Conservation (phyloP, 1,140 invertebrate species). For the Odontomachus brunneus region DNA sequence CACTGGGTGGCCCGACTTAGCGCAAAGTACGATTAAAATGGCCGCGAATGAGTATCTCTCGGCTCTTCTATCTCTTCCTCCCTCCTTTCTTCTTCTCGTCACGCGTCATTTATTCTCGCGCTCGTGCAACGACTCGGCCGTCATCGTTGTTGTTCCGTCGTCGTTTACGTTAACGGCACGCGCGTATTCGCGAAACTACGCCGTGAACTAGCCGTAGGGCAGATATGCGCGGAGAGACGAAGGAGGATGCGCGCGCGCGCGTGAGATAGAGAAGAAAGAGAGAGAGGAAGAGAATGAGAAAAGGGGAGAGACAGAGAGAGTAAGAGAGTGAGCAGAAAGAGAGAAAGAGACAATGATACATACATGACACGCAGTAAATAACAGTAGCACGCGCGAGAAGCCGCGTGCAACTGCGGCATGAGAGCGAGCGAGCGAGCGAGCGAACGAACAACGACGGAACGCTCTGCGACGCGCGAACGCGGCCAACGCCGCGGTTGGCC, state of each 20-base stretch:
- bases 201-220: slow-evolving; percentile 13
- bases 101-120: slow-evolving; percentile 19
- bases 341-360: neutral
- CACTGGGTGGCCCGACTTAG: slow-evolving; percentile 73
- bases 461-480: slow-evolving; percentile 56
- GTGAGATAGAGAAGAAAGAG: neutral
- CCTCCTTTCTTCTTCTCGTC: neutral
- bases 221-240: neutral
- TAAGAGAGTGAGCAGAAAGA: neutral
- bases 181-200: slow-evolving; percentile 26
- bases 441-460: slow-evolving; percentile 50
- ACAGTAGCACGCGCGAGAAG: slow-evolving; percentile 67
- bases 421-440: slow-evolving; percentile 53
- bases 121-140: slow-evolving; percentile 24
- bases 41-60: slow-evolving; percentile 64
- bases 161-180: slow-evolving; percentile 4
- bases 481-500: slow-evolving; percentile 60
- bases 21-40: slow-evolving; percentile 74
- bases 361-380: slow-evolving; percentile 21
- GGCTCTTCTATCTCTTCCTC: slow-evolving; percentile 10
- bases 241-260: neutral
- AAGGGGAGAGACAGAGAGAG: neutral
- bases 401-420: slow-evolving; percentile 71
- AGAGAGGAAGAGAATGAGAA: neutral
- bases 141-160: neutral